Evolutionary conservation across 1,140 invertebrate genomes (phyloP), one percentile per base, ranked within the genome.

Genomic region (Stegodyphus dumicola): DNA sequence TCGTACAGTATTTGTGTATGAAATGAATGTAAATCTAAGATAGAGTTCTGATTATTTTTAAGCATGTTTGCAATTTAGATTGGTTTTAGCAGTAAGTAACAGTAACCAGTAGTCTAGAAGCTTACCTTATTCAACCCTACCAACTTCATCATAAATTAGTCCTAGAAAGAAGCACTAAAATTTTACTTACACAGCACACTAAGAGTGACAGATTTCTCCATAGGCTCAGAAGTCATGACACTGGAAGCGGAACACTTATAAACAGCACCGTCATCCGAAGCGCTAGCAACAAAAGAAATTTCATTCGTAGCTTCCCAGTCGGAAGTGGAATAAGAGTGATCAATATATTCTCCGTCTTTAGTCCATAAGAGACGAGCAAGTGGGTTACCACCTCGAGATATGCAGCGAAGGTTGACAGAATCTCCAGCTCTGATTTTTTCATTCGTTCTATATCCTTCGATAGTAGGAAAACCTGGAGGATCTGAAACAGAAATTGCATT

Each of bases 371-470:
- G 93, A 89, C 97, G 95, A 5, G 97, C 96, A 7, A 97, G 94
- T n/a, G 98, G 98, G 92, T 99, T 99, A 9, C 98, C 98, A 54
- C 97, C 97, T 17, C 95, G 93, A 71, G 97, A 97, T 88, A 94
- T 93, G 91, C 98, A 99, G 69, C 94, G 93, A 77, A 99, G 92
- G 87, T 95, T 96, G 7, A 99, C 92, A 65, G 94, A 94, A 90
- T 98, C 95, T 3, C 97, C 97, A 33, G 95, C 93, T 17, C 95
- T 93, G 6, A 99, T 93, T 0, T 94, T 95, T 89, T 98, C 96
- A 0, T 95, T 95, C 88, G 95, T 93, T 2, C 93, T 94, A 90
- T 98, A 98, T 0, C 97, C 97, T 88, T 96, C 95, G 87, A 99
- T 98, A 90, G 96, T 95, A 0, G 97, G 97, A 7, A 93, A 91